Evolutionary conservation across 2,888 invertebrate species (phyloP).

Genomic region (Andricus curvator): DNA sequence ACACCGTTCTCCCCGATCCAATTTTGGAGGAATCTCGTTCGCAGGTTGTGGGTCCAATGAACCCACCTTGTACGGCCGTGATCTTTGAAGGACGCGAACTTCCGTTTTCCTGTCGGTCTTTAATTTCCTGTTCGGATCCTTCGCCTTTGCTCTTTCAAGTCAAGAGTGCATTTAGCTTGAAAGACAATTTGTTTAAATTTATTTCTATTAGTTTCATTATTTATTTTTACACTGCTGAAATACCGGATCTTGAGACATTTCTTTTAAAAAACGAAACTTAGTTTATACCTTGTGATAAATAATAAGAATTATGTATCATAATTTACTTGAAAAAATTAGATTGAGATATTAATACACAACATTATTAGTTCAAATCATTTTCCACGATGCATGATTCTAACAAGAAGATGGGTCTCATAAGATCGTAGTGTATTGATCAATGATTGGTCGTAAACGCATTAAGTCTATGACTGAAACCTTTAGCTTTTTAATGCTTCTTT

Average conservation of each 20-base stretch:
- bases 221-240: not conserved
- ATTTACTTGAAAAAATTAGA: too few relatives aligned
- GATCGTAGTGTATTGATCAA: not conserved
- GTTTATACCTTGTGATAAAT: not conserved
- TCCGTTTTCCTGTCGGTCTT: conserved; percentile 27
- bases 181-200: not conserved
- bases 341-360: too few relatives aligned
- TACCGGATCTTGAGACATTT: not conserved
- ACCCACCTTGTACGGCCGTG: not conserved
- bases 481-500: not conserved
- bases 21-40: conserved; percentile 17
- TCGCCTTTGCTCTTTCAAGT: not conserved
- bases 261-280: not conserved
- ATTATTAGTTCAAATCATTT: not conserved
- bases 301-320: not conserved
- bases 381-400: not conserved
- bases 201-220: not conserved
- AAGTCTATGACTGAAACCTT: not conserved
- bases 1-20: conserved; percentile 19
- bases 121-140: not conserved
- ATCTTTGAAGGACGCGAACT: conserved; percentile 39
- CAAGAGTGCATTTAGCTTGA: not conserved
- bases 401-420: not conserved
- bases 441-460: not conserved
- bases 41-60: conserved; percentile 16